Evolutionary conservation across 1,140 invertebrate species (phyloP).

Genomic region (Antheraea mylitta): DNA sequence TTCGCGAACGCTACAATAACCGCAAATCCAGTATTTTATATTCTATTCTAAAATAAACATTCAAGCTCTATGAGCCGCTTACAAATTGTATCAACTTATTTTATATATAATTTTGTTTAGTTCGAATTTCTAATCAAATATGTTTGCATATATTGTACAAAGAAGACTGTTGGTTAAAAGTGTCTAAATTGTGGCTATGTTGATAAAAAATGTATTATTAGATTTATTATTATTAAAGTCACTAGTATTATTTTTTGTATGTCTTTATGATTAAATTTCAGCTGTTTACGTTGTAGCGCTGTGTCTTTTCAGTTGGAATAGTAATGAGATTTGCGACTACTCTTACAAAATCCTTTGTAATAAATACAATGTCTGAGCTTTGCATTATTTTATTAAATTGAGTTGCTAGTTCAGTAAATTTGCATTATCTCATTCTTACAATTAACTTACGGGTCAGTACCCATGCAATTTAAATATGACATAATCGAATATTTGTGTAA

Average conservation of each 20-base stretch:
- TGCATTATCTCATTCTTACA: conserved; percentile 11
- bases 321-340: conserved; percentile 8
- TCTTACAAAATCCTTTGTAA: conserved; percentile 20
- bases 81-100: background rate
- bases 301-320: conserved; percentile 19
- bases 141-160: no score
- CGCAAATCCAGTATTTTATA: background rate
- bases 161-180: no score
- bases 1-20: background rate
- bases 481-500: no score
- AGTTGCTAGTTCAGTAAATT: conserved; percentile 21
- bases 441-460: background rate
- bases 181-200: no score
- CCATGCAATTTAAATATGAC: no score
- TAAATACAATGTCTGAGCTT: conserved; percentile 23
- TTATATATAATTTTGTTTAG: no score
- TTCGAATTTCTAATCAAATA: no score
- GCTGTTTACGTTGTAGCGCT: conserved; percentile 12
- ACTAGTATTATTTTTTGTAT: no score
- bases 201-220: no score
- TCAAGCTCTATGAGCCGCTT: background rate
- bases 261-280: conserved; percentile 14
- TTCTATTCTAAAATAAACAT: background rate
- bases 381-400: conserved; percentile 24
- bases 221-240: no score